phyloP scores from a whole-genome alignment of 2,888 invertebrate genomes.

The Theretra japonica region DNA sequence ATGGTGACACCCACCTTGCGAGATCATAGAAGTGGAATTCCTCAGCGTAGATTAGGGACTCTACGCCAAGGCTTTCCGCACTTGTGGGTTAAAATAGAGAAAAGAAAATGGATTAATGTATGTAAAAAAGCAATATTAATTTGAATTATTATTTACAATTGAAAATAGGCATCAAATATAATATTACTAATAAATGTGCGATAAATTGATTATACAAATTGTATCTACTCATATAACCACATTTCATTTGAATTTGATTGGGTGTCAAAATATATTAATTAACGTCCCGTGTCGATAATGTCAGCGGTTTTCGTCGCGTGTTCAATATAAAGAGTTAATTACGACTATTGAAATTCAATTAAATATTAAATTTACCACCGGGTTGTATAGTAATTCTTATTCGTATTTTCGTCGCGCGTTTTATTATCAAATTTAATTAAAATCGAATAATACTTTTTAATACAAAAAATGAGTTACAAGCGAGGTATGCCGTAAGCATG shows the following conservation, averaged over 20 bases:
- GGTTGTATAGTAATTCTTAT: neutral
- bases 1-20: too few species aligned
- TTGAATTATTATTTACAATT: neutral
- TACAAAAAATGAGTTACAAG: too few species aligned
- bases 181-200: neutral
- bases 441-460: neutral
- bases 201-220: slow-evolving; percentile 29
- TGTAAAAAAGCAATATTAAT: too few species aligned
- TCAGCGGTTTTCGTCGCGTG: slow-evolving; percentile 15
- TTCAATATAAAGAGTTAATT: slow-evolving; percentile 9
- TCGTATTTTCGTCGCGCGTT: neutral
- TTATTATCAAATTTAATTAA: neutral
- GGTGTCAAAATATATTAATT: slow-evolving; percentile 22
- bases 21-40: too few species aligned
- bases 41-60: too few species aligned
- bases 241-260: slow-evolving; percentile 2
- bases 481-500: too few species aligned
- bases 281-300: slow-evolving; percentile 1
- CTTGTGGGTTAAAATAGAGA: too few species aligned
- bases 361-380: slow-evolving; percentile 2
- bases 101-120: too few species aligned
- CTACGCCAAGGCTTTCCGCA: too few species aligned
- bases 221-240: slow-evolving; percentile 30
- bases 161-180: neutral
- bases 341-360: slow-evolving; percentile 7